Percentiles rank a stretch among this genome's conserved stretches.
Conservation (phyloP, 30 jellyfish, hydroid and myxozoan genomes). For the Aurelia sp. region DNA sequence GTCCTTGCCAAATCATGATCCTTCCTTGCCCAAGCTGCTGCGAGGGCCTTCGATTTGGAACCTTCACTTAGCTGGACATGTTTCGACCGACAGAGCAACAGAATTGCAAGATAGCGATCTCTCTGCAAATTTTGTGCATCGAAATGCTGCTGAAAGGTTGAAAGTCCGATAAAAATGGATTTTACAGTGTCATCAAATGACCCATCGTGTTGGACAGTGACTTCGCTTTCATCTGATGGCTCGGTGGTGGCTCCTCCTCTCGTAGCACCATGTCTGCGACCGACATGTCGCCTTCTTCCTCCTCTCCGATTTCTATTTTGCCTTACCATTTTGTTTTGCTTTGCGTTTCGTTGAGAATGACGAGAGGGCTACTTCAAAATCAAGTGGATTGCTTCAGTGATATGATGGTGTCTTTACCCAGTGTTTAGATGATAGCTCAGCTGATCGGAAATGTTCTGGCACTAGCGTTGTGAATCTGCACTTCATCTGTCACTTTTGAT, state of each 20-base stretch:
- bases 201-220: neutral
- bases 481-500: no score
- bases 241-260: neutral
- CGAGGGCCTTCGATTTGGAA: conserved; percentile 59
- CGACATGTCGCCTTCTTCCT: neutral
- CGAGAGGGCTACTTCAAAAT: no score
- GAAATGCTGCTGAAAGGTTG: conserved; percentile 54
- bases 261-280: neutral
- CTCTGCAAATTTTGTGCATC: conserved; percentile 40
- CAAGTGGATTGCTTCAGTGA: no score
- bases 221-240: neutral
- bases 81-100: conserved; percentile 24
- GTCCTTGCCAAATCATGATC: conserved; percentile 53
- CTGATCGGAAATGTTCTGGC: no score
- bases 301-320: neutral
- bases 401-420: no score
- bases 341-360: neutral
- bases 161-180: conserved; percentile 13
- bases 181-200: conserved; percentile 18
- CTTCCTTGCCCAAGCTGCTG: conserved; percentile 80
- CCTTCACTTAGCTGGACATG: conserved; percentile 17
- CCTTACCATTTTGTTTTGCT: neutral
- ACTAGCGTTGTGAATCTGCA: no score
- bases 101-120: conserved; percentile 60
- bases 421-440: no score